Evolutionary conservation across 2,113 vertebrate species (phyloP).

Genomic region (Megalops atlanticus): DNA sequence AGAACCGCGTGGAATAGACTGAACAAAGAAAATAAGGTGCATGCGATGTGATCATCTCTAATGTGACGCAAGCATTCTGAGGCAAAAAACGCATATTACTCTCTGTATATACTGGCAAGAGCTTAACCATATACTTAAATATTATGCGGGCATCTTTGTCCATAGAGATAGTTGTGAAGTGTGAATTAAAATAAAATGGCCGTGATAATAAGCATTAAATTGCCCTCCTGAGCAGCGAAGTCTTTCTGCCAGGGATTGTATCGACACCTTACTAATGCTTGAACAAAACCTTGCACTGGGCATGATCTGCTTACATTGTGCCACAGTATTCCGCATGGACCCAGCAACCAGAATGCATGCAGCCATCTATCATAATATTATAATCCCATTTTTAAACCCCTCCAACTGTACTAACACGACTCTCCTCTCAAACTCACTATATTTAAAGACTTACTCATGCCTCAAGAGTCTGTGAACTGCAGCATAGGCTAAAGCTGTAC

Average conservation of each 20-base stretch:
- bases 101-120: too few relatives aligned
- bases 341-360: not conserved
- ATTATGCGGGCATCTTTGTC: too few relatives aligned
- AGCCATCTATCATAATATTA: not conserved
- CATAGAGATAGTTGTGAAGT: too few relatives aligned
- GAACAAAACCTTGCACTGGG: not conserved
- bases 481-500: not conserved
- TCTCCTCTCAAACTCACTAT: conserved; percentile 7
- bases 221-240: too few relatives aligned
- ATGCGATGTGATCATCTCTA: not conserved
- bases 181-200: too few relatives aligned
- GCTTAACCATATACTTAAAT: too few relatives aligned
- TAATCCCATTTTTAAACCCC: not conserved
- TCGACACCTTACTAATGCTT: too few relatives aligned
- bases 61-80: too few relatives aligned
- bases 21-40: not conserved
- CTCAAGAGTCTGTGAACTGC: conserved; percentile 3
- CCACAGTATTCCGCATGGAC: not conserved
- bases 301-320: not conserved
- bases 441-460: conserved; percentile 12
- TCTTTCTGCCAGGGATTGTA: too few relatives aligned
- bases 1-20: not conserved
- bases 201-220: too few relatives aligned
- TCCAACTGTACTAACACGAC: conserved; percentile 9
- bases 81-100: too few relatives aligned